Conservation (phyloP, 2,888 invertebrate genomes). For the Caenorhabditis drosophilae region DNA sequence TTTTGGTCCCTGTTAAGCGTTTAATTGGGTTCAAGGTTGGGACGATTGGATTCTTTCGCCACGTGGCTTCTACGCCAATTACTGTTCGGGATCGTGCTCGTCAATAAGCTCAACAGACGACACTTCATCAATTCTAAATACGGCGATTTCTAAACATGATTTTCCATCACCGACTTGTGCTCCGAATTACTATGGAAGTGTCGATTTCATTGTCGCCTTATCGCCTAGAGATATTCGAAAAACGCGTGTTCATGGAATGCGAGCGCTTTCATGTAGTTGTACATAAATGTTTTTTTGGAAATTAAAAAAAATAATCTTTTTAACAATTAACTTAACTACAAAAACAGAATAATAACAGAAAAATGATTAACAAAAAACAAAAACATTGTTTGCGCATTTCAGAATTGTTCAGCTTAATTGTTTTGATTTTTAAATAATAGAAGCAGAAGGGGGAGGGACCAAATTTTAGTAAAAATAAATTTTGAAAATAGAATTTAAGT, state of each 20-base stretch:
- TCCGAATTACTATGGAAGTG: constrained; percentile 21
- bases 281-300: neutral
- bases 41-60: constrained; percentile 29
- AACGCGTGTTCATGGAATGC: constrained; percentile 22
- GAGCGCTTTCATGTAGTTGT: constrained; percentile 26
- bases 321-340: neutral
- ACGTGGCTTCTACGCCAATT: constrained; percentile 23
- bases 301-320: neutral
- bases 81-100: constrained; percentile 12
- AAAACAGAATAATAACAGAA: no score
- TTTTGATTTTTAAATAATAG: no score
- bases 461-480: no score
- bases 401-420: no score
- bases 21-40: constrained; percentile 10
- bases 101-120: constrained; percentile 6
- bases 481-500: no score
- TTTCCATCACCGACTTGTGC: constrained; percentile 21
- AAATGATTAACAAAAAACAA: no score
- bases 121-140: constrained; percentile 8
- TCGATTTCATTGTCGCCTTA: constrained; percentile 18
- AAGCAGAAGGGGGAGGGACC: no score
- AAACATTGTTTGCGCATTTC: no score
- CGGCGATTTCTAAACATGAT: neutral
- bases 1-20: neutral
- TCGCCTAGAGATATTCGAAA: constrained; percentile 21